These are phyloP conservation scores for Pseudomyrmex sp. DNA, from an alignment of 1,140 invertebrate genomes.

Conservation along the genomic window DNA sequence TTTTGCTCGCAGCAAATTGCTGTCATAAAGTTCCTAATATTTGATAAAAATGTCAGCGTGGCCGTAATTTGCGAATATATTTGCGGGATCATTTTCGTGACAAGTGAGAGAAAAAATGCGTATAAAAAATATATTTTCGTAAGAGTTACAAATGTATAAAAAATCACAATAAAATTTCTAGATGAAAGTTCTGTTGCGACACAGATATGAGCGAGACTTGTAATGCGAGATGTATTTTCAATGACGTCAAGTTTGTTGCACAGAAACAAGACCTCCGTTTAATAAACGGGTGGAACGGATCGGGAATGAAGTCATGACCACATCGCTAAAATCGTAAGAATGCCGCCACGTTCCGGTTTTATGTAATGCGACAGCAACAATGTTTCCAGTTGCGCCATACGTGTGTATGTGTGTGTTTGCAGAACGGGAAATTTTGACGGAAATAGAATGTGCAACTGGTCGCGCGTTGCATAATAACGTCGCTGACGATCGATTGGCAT, in stretches of 20 bases:
- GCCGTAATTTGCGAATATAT: neutral
- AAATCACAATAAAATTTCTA: neutral
- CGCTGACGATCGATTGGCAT: neutral
- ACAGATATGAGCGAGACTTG: too few relatives aligned
- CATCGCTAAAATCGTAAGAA: slow-evolving; percentile 45
- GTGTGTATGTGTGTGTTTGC: neutral
- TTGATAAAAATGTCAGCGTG: neutral
- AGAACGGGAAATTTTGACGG: slow-evolving; percentile 49
- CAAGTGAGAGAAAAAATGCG: too few relatives aligned
- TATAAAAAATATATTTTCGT: neutral
- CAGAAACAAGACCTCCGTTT: too few relatives aligned
- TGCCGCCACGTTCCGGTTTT: neutral
- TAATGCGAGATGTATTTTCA: neutral
- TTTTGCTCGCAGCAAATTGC: neutral
- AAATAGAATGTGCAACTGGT: slow-evolving; percentile 65
- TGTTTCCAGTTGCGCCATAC: slow-evolving; percentile 49
- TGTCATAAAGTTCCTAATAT: neutral
- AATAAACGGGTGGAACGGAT: neutral
- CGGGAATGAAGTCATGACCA: neutral
- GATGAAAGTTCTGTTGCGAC: neutral
- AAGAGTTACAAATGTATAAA: neutral
- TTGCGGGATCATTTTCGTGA: neutral
- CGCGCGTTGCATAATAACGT: slow-evolving; percentile 64
- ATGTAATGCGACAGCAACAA: slow-evolving; percentile 56
- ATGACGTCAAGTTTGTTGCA: neutral